phyloP scores from a whole-genome alignment of 2,888 invertebrate species.

The Galerucella calmariensis region DNA sequence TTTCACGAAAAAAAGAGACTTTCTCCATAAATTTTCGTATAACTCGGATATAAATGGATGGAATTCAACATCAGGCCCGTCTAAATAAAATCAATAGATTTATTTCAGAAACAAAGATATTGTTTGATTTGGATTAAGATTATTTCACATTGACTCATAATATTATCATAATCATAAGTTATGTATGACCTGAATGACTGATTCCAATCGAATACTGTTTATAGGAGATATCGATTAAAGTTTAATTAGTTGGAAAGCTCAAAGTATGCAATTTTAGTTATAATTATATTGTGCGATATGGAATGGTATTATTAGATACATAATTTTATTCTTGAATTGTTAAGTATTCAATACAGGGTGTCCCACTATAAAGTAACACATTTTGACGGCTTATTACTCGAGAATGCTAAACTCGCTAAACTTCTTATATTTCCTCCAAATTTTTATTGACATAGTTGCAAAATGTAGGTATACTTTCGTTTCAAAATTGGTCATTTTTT shows the following conservation, averaged over 20 bases:
- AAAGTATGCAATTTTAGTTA: neutral
- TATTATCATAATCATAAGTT: neutral
- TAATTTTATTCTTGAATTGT: too few relatives aligned
- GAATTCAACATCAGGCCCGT: slow-evolving; percentile 8
- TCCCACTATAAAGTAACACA: too few relatives aligned
- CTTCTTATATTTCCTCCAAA: too few relatives aligned
- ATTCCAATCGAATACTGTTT: neutral
- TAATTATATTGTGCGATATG: too few relatives aligned
- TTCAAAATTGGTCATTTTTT: too few relatives aligned
- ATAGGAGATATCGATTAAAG: neutral
- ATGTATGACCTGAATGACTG: neutral
- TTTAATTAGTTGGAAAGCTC: neutral
- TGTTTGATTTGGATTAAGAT: neutral
- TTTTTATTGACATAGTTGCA: too few relatives aligned
- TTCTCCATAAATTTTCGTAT: slow-evolving; percentile 3
- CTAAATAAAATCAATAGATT: slow-evolving; percentile 2
- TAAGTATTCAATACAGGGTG: too few relatives aligned
- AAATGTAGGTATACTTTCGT: too few relatives aligned
- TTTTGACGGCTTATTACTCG: too few relatives aligned
- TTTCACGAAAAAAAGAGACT: too few relatives aligned
- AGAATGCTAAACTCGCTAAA: too few relatives aligned
- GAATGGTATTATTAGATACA: too few relatives aligned
- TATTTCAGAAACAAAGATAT: slow-evolving; percentile 2
- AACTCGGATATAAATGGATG: slow-evolving; percentile 9
- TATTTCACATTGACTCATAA: neutral